Conservation (phyloP, 1,140 invertebrate species). For the Panagrolaimus sp. region DNA sequence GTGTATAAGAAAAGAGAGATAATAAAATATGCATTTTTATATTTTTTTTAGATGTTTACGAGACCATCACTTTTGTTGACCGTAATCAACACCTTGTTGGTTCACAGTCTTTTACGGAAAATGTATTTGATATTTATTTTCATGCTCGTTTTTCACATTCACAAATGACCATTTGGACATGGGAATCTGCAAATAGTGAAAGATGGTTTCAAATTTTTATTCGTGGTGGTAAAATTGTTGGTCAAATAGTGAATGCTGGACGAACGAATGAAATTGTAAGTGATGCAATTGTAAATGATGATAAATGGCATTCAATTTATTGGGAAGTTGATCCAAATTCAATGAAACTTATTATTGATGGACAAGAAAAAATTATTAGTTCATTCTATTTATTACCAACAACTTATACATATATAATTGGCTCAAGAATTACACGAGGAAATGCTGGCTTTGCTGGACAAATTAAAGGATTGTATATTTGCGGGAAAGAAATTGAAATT, state of each 20-base stretch:
- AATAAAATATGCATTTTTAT: neutral
- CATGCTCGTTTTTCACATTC: slow-evolving; percentile 48
- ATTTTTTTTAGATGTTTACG: slow-evolving; percentile 47
- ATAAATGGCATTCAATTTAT: slow-evolving; percentile 50
- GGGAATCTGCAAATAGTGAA: slow-evolving; percentile 49
- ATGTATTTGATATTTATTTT: slow-evolving; percentile 51
- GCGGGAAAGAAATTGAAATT: slow-evolving; percentile 39
- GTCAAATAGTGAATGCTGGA: slow-evolving; percentile 46
- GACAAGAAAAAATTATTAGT: slow-evolving; percentile 29
- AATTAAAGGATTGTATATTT: slow-evolving; percentile 46
- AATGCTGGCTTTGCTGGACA: slow-evolving; percentile 53
- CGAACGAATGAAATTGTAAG: slow-evolving; percentile 41
- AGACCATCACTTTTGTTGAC: slow-evolving; percentile 53
- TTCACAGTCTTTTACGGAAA: slow-evolving; percentile 40
- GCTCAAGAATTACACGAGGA: slow-evolving; percentile 42
- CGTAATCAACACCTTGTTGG: slow-evolving; percentile 51
- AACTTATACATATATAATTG: slow-evolving; percentile 43
- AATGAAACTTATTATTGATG: slow-evolving; percentile 43
- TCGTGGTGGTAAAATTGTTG: slow-evolving; percentile 46
- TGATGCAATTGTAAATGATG: slow-evolving; percentile 34
- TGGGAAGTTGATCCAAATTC: slow-evolving; percentile 47
- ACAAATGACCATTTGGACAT: slow-evolving; percentile 55
- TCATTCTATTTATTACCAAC: slow-evolving; percentile 41
- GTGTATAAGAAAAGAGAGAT: neutral
- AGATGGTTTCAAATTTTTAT: slow-evolving; percentile 57